Percentiles rank a stretch among this genome's conserved stretches.
Evolutionary conservation across 2,797 vertebrate genomes (phyloP).

Genomic region (Sebastes cheni): DNA sequence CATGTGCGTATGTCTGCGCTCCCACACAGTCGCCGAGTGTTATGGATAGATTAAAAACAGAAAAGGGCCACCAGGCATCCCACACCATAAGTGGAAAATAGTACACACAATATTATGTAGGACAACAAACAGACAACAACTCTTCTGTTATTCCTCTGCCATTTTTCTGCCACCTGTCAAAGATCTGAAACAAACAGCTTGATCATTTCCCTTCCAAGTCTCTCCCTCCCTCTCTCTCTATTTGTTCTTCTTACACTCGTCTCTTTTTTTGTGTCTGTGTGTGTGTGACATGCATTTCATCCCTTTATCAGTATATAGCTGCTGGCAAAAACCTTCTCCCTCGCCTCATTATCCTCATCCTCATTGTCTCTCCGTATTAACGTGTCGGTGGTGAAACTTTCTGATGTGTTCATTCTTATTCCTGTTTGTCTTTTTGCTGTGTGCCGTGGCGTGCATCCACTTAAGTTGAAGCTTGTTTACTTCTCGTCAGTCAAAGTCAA

Average conservation of each 20-base stretch:
- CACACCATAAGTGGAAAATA: constrained; percentile 30
- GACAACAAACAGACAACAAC: constrained; percentile 48
- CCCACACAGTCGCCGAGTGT: constrained; percentile 40
- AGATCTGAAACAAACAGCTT: constrained; percentile 50
- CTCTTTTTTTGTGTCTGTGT: constrained; percentile 9
- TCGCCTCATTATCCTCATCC: constrained; percentile 49
- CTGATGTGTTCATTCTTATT: constrained; percentile 31
- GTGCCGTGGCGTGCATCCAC: neutral
- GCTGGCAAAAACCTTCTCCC: constrained; percentile 40
- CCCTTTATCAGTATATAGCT: constrained; percentile 40
- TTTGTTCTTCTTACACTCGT: constrained; percentile 32
- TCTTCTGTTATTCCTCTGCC: constrained; percentile 30
- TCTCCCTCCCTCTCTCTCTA: constrained; percentile 12
- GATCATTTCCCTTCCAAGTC: constrained; percentile 55
- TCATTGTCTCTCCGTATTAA: constrained; percentile 37
- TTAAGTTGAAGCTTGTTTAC: constrained; percentile 36
- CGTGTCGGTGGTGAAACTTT: constrained; percentile 37
- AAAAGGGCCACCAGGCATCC: constrained; percentile 55
- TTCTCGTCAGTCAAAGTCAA: neutral
- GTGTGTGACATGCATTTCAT: constrained; percentile 44
- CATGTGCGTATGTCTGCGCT: constrained; percentile 36
- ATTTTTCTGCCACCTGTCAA: constrained; percentile 61
- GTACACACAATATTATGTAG: constrained; percentile 40
- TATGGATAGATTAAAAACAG: constrained; percentile 53
- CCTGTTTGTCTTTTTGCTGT: constrained; percentile 27